Conservation (phyloP, 1,140 invertebrate species). For the Oreohelix idahoensis region DNA sequence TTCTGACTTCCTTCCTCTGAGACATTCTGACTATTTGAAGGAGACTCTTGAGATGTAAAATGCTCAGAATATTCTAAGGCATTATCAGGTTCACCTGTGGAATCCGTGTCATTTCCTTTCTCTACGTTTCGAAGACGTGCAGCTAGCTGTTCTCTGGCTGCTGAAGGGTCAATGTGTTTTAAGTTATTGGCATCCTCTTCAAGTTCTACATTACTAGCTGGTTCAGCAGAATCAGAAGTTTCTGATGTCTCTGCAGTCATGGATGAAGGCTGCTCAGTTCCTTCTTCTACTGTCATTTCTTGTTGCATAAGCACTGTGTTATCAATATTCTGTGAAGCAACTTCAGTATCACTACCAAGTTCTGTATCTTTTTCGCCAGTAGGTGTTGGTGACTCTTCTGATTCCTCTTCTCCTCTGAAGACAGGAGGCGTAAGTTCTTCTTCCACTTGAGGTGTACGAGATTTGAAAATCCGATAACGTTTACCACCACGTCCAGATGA, state of each 20-base stretch:
- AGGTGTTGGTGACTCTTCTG: slow-evolving; percentile 12
- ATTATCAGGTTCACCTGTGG: slow-evolving; percentile 42
- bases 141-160: slow-evolving; percentile 25
- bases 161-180: not conserved
- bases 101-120: slow-evolving; percentile 27
- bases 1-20: slow-evolving; percentile 48
- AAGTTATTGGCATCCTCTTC: not conserved
- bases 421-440: slow-evolving; percentile 34
- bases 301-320: not conserved
- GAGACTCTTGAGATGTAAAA: slow-evolving; percentile 43
- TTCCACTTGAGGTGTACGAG: slow-evolving; percentile 40
- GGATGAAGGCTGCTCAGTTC: not conserved
- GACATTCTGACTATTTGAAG: slow-evolving; percentile 27
- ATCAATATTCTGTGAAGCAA: not conserved
- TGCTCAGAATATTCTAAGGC: slow-evolving; percentile 51
- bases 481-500: slow-evolving; percentile 32
- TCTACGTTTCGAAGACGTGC: slow-evolving; percentile 32
- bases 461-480: slow-evolving; percentile 50
- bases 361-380: not conserved
- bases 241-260: not conserved
- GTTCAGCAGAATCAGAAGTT: not conserved
- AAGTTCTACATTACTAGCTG: not conserved
- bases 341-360: not conserved
- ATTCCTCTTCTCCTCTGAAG: slow-evolving; percentile 29
- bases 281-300: not conserved